Evolutionary conservation across 2,797 vertebrate species (phyloP).

Genomic region (Rhyacichthys aspro): DNA sequence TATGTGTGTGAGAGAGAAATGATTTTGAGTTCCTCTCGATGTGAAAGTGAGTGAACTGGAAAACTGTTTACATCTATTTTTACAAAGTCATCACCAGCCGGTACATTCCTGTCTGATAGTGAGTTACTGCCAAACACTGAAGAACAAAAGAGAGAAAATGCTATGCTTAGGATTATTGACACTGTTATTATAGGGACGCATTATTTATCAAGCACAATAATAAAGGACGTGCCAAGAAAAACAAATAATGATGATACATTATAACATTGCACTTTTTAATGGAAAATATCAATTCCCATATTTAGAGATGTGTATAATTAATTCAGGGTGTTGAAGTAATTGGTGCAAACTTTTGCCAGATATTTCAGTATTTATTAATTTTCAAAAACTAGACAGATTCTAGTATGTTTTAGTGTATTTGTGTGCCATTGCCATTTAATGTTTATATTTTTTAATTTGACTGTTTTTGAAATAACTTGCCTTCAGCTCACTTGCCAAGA

Average conservation of each 20-base stretch:
- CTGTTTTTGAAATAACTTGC: constrained; percentile 41
- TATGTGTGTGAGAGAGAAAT: constrained; percentile 41
- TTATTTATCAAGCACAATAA: constrained; percentile 69
- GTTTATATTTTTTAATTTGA: constrained; percentile 31
- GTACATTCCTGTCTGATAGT: constrained; percentile 81
- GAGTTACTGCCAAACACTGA: constrained; percentile 75
- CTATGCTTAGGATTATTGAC: constrained; percentile 45
- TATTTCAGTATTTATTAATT: constrained; percentile 28
- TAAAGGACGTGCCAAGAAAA: constrained; percentile 67
- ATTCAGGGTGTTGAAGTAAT: constrained; percentile 41
- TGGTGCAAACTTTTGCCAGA: constrained; percentile 33
- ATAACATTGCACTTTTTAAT: constrained; percentile 64
- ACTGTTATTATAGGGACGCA: constrained; percentile 55
- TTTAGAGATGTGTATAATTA: constrained; percentile 40
- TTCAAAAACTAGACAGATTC: constrained; percentile 23
- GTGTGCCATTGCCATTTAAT: constrained; percentile 31
- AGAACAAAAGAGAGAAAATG: constrained; percentile 56
- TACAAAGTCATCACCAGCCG: constrained; percentile 79
- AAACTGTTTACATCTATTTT: constrained; percentile 84
- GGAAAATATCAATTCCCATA: constrained; percentile 34
- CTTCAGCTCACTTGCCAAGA: constrained; percentile 44
- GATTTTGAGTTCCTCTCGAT: constrained; percentile 72
- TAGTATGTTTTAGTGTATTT: constrained; percentile 27
- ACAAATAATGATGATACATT: constrained; percentile 53
- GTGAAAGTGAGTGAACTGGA: constrained; percentile 82